Conservation (phyloP, 1,140 invertebrate species). For the Ceratitis capitata region DNA sequence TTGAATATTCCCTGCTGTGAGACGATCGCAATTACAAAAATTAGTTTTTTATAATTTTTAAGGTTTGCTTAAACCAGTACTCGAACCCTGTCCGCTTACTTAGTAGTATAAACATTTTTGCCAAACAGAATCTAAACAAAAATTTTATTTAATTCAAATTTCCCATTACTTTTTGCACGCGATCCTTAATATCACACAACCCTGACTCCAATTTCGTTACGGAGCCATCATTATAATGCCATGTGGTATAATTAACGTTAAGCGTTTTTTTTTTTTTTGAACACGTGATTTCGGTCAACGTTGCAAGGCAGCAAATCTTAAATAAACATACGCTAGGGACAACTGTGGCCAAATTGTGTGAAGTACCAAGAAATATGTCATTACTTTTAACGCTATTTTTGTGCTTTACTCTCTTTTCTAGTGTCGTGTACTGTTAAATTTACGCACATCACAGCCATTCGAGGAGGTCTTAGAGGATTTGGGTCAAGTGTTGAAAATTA, state of each 20-base stretch:
- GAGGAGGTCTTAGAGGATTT: constrained; percentile 94
- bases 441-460: constrained; percentile 91
- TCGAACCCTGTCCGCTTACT: too few species aligned
- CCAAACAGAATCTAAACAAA: too few species aligned
- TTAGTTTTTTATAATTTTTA: too few species aligned
- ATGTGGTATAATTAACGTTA: constrained; percentile 39
- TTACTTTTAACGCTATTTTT: not conserved
- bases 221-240: not conserved
- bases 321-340: not conserved
- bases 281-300: constrained; percentile 46
- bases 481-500: constrained; percentile 91
- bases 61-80: too few species aligned
- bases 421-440: constrained; percentile 90
- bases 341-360: not conserved
- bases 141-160: too few species aligned
- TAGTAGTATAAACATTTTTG: too few species aligned
- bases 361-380: not conserved
- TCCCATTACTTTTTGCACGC: too few species aligned
- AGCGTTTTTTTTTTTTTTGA: constrained; percentile 44
- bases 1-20: too few species aligned
- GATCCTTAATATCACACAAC: not conserved
- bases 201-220: not conserved
- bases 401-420: constrained; percentile 63
- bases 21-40: too few species aligned
- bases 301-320: not conserved